A percentile compares a stretch with the other conserved stretches of the same genome.
phyloP scores from a whole-genome alignment of 2,888 invertebrate species.

The Pogonocherus hispidulus region DNA sequence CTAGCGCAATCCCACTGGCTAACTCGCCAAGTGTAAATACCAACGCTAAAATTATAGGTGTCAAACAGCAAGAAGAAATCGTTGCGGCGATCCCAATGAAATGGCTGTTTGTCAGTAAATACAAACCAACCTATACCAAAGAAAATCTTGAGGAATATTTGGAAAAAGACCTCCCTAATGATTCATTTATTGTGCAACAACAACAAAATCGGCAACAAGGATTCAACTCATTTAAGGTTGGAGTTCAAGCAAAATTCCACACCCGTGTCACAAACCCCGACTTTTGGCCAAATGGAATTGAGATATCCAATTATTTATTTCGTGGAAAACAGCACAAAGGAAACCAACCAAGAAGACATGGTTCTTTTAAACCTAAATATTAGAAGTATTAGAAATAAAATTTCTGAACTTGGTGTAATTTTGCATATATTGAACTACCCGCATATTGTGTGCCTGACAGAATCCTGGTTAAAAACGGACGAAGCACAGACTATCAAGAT shows the following conservation, averaged over 20 bases:
- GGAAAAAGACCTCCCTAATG: background rate
- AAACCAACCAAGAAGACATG: background rate
- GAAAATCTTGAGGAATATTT: background rate
- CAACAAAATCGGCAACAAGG: background rate
- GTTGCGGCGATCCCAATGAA: background rate
- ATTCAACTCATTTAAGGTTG: constrained; percentile 6
- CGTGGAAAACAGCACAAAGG: background rate
- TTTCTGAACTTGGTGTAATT: background rate
- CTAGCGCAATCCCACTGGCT: too few relatives aligned
- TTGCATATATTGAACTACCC: background rate
- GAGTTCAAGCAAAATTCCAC: background rate
- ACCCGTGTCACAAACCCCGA: background rate
- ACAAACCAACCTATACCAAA: background rate
- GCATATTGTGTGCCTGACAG: background rate
- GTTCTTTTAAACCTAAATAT: constrained; percentile 3
- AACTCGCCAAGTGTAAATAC: background rate
- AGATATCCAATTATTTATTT: background rate
- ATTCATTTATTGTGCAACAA: background rate
- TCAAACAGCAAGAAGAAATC: background rate
- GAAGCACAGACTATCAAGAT: background rate
- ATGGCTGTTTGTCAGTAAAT: constrained; percentile 8
- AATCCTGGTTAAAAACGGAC: background rate
- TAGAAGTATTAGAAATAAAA: background rate
- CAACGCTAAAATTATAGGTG: background rate
- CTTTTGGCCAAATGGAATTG: background rate